phyloP scores from a whole-genome alignment of 2,888 invertebrate genomes.

The Stenchaetothrips biformis region DNA sequence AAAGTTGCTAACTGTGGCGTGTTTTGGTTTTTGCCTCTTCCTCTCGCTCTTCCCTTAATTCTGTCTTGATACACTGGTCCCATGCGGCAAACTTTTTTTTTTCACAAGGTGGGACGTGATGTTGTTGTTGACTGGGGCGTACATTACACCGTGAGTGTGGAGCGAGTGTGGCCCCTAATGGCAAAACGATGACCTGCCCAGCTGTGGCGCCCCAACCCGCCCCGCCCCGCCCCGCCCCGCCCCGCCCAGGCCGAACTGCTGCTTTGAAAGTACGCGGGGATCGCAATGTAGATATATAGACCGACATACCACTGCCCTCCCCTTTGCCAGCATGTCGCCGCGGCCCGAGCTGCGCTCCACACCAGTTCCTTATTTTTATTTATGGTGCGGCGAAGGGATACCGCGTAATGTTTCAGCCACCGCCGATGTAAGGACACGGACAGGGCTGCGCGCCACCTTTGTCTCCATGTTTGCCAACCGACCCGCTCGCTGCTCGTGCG shows the following conservation, averaged over 20 bases:
- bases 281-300: slow-evolving; percentile 22
- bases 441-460: too few species aligned
- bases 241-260: not conserved
- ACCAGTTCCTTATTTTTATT: slow-evolving; percentile 15
- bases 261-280: not conserved
- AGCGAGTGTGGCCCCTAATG: not conserved
- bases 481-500: too few species aligned
- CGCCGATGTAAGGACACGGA: not conserved
- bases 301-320: not conserved
- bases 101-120: not conserved
- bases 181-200: not conserved
- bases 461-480: too few species aligned
- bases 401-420: slow-evolving; percentile 4
- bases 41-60: not conserved
- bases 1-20: not conserved
- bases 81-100: not conserved
- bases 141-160: not conserved
- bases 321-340: not conserved
- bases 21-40: not conserved
- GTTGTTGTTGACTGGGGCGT: not conserved
- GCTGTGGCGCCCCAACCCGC: not conserved
- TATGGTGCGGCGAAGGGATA: not conserved
- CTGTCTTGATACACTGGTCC: not conserved
- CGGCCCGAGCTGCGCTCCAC: not conserved
- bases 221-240: not conserved